Evolutionary conservation across 2,113 vertebrate genomes (phyloP).

Genomic region (Jaculus jaculus): DNA sequence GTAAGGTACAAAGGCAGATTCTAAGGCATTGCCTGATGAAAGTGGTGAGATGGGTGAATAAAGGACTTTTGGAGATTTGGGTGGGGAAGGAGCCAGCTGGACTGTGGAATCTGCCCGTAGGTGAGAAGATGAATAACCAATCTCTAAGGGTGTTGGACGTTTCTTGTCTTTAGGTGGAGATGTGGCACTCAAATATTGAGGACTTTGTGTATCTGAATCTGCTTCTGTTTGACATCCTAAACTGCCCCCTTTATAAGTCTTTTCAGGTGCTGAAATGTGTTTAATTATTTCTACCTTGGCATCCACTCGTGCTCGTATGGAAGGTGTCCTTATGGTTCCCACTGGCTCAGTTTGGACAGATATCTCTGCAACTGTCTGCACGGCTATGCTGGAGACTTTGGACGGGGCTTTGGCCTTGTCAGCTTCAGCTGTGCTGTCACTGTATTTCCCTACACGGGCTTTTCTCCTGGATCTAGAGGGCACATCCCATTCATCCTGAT

Average conservation of each 20-base stretch:
- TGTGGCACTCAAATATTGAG: slow-evolving; percentile 85
- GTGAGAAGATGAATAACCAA: slow-evolving; percentile 91
- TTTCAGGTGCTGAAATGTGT: slow-evolving; percentile 97
- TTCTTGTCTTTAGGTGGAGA: slow-evolving; percentile 94
- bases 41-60: slow-evolving; percentile 94
- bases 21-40: slow-evolving; percentile 95
- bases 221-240: slow-evolving; percentile 95
- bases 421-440: slow-evolving; percentile 82
- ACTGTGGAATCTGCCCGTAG: slow-evolving; percentile 91
- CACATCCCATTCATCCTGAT: slow-evolving; percentile 97
- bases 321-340: slow-evolving; percentile 92
- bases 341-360: slow-evolving; percentile 98
- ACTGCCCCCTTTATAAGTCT: slow-evolving; percentile 93
- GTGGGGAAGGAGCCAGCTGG: slow-evolving; percentile 91
- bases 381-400: slow-evolving; percentile 96
- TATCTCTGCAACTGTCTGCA: slow-evolving; percentile 98
- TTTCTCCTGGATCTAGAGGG: slow-evolving; percentile 91
- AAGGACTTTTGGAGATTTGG: slow-evolving; percentile 95
- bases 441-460: slow-evolving; percentile 90
- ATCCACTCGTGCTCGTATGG: slow-evolving; percentile 91
- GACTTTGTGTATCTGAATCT: slow-evolving; percentile 90
- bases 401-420: slow-evolving; percentile 90
- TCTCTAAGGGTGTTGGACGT: slow-evolving; percentile 91
- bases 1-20: slow-evolving; percentile 95
- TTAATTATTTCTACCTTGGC: slow-evolving; percentile 96